Evolutionary conservation across 2,113 vertebrate genomes (phyloP).

Genomic region (Chinchilla lanigera): DNA sequence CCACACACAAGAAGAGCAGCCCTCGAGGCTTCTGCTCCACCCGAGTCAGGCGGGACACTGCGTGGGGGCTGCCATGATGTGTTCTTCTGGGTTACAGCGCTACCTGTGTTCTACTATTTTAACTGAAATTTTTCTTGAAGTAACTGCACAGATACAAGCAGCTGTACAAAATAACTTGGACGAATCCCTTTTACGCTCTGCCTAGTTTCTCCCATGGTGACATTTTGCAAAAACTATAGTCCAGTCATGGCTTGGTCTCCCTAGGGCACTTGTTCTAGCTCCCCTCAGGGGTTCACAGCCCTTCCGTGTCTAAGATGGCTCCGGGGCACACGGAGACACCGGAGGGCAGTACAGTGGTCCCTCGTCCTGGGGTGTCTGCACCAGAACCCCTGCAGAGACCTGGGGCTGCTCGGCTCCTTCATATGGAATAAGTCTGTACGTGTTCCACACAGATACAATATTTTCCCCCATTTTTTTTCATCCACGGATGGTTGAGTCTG

Average conservation of each 20-base stretch:
- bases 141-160: background rate
- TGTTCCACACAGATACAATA: background rate
- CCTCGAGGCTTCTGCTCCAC: background rate
- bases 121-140: background rate
- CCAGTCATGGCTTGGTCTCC: background rate
- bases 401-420: too few species aligned
- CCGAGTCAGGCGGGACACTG: rapidly evolving
- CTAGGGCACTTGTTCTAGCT: background rate
- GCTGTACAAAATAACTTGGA: background rate
- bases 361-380: background rate
- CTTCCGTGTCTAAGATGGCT: background rate
- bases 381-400: background rate
- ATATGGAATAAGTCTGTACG: background rate
- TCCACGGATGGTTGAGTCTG: background rate
- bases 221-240: background rate
- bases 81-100: background rate
- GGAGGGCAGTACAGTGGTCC: background rate
- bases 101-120: background rate
- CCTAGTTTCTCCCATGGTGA: background rate
- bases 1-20: background rate
- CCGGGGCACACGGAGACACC: too few species aligned
- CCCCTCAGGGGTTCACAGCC: background rate
- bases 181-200: background rate
- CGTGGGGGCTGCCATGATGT: rapidly evolving
- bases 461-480: background rate